phyloP scores from a whole-genome alignment of 2,113 vertebrate genomes.

The Zapus hudsonius region DNA sequence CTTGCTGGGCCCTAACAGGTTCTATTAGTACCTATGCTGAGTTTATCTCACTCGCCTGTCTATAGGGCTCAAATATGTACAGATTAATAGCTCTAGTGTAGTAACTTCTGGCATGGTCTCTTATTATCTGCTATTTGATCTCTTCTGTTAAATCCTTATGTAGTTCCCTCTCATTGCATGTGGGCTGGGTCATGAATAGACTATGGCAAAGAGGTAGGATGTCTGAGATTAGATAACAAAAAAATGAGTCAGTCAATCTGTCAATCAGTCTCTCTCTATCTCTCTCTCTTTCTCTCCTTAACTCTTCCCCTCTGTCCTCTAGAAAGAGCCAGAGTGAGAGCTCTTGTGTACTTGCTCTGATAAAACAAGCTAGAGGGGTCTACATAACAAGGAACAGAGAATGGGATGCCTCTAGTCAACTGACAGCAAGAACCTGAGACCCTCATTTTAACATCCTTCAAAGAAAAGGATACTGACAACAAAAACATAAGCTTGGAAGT shows the following conservation, averaged over 20 bases:
- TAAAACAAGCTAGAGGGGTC: not conserved
- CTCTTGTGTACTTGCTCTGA: not conserved
- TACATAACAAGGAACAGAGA: not conserved
- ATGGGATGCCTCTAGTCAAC: not conserved
- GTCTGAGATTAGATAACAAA: not conserved
- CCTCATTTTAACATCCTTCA: not conserved
- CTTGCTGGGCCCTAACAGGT: not conserved
- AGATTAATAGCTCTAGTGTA: not conserved
- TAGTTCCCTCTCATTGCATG: not conserved
- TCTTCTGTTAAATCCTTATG: not conserved
- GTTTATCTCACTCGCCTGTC: not conserved
- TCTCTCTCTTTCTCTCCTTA: not conserved
- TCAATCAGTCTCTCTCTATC: not conserved
- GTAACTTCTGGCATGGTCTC: not conserved
- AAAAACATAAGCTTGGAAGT: not conserved
- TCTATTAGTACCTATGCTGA: not conserved
- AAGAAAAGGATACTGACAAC: not conserved
- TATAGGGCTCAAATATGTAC: not conserved
- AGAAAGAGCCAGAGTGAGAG: too few species aligned
- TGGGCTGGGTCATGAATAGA: not conserved
- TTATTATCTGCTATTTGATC: not conserved
- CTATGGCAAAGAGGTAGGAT: not conserved
- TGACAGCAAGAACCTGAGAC: not conserved
- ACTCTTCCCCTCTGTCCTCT: not conserved
- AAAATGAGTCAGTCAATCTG: not conserved